Percentiles rank a stretch among this genome's conserved stretches.
Conservation (phyloP, 2,888 invertebrate genomes). For the Icerya purchasi region DNA sequence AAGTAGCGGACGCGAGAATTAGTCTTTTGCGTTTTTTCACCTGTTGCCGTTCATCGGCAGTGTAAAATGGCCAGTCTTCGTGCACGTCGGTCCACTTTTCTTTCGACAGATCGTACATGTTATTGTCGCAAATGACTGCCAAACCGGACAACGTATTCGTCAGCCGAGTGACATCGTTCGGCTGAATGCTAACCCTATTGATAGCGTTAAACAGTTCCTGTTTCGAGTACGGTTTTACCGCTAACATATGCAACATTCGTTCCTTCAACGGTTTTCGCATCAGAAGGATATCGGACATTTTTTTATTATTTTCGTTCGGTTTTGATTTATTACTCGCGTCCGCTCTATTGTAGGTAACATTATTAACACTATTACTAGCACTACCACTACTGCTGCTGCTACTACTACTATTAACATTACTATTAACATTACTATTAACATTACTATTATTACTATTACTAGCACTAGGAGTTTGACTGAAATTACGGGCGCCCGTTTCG, state of each 20-base stretch:
- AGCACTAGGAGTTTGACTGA: background rate
- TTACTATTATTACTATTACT: background rate
- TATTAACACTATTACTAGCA: constrained; percentile 2
- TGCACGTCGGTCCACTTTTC: constrained; percentile 82
- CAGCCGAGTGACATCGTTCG: constrained; percentile 55
- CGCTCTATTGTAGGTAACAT: constrained; percentile 1
- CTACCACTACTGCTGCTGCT: constrained; percentile 5
- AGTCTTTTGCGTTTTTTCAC: constrained; percentile 44
- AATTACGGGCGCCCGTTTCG: background rate
- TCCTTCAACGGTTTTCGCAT: constrained; percentile 14
- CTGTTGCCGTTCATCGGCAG: constrained; percentile 68
- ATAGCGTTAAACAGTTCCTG: constrained; percentile 68
- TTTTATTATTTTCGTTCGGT: background rate
- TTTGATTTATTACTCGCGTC: background rate
- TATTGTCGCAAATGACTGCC: constrained; percentile 53
- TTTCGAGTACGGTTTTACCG: constrained; percentile 80
- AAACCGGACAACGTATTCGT: constrained; percentile 41
- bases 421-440: background rate
- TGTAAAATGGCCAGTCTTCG: constrained; percentile 84
- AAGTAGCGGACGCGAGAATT: background rate
- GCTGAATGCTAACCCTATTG: constrained; percentile 66
- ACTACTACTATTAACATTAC: background rate
- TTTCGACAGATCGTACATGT: constrained; percentile 68
- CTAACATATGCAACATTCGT: constrained; percentile 79
- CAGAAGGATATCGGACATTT: background rate